Evolutionary conservation across 2,888 invertebrate species (phyloP).

Genomic region (Limnephilus marmoratus): DNA sequence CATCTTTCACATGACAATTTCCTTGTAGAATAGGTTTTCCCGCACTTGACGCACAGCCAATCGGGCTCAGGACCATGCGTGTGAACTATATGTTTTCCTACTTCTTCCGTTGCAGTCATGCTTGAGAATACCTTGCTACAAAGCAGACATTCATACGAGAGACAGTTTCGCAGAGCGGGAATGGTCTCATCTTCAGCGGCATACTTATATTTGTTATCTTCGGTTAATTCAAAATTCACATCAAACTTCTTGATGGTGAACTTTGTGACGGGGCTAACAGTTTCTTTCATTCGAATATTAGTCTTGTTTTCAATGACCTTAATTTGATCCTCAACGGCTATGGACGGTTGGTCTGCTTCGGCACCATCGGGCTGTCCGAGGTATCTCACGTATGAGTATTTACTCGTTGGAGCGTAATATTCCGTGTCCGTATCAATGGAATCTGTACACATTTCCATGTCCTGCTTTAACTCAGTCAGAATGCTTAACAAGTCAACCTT

Average conservation of each 20-base stretch:
- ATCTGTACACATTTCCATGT: constrained; percentile 12
- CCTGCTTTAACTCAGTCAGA: constrained; percentile 24
- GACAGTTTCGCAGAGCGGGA: background rate
- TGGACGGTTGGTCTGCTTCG: background rate
- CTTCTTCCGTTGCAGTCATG: constrained; percentile 18
- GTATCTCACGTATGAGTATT: constrained; percentile 40
- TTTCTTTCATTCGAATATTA: constrained; percentile 48
- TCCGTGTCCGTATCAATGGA: constrained; percentile 16
- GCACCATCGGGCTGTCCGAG: background rate
- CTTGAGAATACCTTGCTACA: constrained; percentile 31
- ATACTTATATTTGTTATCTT: background rate
- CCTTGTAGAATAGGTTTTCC: background rate
- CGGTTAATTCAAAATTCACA: background rate
- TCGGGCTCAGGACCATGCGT: constrained; percentile 36
- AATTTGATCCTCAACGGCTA: background rate
- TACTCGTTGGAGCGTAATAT: constrained; percentile 16
- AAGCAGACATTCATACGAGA: constrained; percentile 26
- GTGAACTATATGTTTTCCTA: constrained; percentile 19
- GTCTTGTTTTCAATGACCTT: background rate
- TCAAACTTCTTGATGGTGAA: background rate
- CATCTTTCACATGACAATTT: constrained; percentile 31
- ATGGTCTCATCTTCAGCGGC: background rate
- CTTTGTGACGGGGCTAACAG: constrained; percentile 14
- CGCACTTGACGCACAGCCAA: constrained; percentile 40
- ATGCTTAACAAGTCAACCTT: constrained; percentile 36